These are phyloP conservation scores for Equus przewalskii DNA, from an alignment of 2,113 vertebrate species.

Conservation along the genomic window DNA sequence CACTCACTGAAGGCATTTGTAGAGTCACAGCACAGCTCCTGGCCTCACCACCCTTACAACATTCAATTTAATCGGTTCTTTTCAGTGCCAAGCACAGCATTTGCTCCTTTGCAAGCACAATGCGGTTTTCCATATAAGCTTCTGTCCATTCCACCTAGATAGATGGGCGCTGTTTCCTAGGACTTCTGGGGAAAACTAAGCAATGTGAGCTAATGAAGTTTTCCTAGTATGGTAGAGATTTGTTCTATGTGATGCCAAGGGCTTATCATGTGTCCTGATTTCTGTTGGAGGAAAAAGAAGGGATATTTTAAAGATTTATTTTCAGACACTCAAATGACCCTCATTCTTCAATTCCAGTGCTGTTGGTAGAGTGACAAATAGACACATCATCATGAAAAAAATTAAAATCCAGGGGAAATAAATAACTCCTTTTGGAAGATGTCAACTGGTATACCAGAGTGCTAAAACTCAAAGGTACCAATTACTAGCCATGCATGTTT, in stretches of 20 bases:
- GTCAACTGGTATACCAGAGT: neutral
- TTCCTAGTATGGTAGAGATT: constrained; percentile 38
- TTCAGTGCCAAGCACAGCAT: constrained; percentile 34
- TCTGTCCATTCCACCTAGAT: constrained; percentile 30
- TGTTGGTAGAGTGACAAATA: neutral
- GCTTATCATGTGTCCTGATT: constrained; percentile 57
- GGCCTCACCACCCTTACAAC: neutral
- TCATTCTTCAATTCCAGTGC: constrained; percentile 12
- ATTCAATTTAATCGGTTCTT: neutral
- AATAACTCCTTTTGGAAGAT: constrained; percentile 18
- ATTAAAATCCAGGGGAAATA: constrained; percentile 53
- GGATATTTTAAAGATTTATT: constrained; percentile 67
- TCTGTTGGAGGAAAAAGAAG: neutral
- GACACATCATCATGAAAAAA: constrained; percentile 34
- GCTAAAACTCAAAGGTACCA: neutral
- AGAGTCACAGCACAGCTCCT: neutral
- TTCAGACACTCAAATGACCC: constrained; percentile 63
- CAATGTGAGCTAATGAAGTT: constrained; percentile 44
- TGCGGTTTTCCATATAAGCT: neutral
- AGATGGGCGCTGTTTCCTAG: neutral
- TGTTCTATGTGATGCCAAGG: neutral
- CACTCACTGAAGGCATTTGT: neutral
- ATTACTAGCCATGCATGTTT: neutral
- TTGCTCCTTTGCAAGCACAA: constrained; percentile 37
- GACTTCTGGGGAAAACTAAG: neutral